Conservation (phyloP, 2,797 vertebrate species). For the Acipenser transmontanus region DNA sequence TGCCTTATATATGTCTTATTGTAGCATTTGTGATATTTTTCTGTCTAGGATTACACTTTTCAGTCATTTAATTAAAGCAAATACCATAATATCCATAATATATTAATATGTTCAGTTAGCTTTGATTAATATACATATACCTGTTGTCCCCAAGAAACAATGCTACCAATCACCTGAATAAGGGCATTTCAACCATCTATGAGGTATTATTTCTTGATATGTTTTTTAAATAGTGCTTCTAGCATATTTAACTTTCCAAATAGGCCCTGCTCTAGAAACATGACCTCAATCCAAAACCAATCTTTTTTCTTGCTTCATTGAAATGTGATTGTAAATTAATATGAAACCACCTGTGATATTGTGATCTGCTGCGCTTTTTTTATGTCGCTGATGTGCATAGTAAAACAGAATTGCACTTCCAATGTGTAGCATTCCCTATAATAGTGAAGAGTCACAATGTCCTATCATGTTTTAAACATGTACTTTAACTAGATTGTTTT, state of each 20-base stretch:
- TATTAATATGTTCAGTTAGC: constrained; percentile 18
- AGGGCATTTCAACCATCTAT: background rate
- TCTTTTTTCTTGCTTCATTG: constrained; percentile 2
- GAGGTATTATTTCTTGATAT: background rate
- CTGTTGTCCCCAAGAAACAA: background rate
- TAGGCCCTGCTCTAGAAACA: background rate
- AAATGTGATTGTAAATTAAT: background rate
- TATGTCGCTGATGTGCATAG: too few species aligned
- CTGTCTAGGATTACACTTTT: too few species aligned
- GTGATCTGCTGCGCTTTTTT: background rate
- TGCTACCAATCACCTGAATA: background rate
- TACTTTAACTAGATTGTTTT: too few species aligned
- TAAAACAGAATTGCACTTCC: too few species aligned
- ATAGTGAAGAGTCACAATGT: too few species aligned
- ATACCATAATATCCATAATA: too few species aligned
- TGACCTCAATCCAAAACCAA: constrained; percentile 7
- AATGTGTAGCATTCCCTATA: too few species aligned
- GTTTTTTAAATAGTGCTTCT: background rate
- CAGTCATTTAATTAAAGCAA: too few species aligned
- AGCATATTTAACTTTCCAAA: background rate
- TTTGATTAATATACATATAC: background rate
- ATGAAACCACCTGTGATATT: background rate
- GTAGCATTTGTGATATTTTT: too few species aligned
- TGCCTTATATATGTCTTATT: too few species aligned
- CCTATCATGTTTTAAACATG: too few species aligned